Evolutionary conservation across 2,113 vertebrate species (phyloP).

Genomic region (Cyanoliseus patagonus): DNA sequence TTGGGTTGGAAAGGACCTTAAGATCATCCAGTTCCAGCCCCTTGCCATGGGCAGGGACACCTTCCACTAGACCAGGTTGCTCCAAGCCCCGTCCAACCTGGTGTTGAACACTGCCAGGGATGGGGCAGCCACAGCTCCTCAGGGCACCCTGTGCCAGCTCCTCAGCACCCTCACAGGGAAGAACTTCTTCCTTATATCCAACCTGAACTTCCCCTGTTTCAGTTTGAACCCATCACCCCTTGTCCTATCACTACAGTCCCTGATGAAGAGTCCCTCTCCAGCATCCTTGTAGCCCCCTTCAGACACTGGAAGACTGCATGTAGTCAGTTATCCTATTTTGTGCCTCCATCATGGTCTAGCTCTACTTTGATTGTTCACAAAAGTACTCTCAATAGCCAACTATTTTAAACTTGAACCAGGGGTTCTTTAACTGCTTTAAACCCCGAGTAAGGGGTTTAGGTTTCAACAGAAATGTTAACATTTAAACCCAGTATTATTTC

Average conservation of each 20-base stretch:
- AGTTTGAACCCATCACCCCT: background rate
- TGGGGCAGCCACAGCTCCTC: no score
- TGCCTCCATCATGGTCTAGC: background rate
- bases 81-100: background rate
- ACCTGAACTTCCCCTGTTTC: background rate
- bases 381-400: background rate
- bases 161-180: no score
- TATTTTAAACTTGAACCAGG: background rate
- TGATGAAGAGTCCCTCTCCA: background rate
- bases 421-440: background rate
- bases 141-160: no score
- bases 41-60: background rate
- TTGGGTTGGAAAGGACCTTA: background rate
- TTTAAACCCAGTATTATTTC: background rate
- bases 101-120: background rate
- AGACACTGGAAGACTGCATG: background rate
- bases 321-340: background rate
- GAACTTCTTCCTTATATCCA: no score
- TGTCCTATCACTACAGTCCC: background rate
- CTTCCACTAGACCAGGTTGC: background rate
- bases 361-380: background rate
- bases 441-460: background rate
- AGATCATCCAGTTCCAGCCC: background rate
- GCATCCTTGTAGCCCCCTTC: background rate
- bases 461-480: background rate